Conservation (phyloP, 2,113 vertebrate genomes). For the Pipra filicauda region DNA sequence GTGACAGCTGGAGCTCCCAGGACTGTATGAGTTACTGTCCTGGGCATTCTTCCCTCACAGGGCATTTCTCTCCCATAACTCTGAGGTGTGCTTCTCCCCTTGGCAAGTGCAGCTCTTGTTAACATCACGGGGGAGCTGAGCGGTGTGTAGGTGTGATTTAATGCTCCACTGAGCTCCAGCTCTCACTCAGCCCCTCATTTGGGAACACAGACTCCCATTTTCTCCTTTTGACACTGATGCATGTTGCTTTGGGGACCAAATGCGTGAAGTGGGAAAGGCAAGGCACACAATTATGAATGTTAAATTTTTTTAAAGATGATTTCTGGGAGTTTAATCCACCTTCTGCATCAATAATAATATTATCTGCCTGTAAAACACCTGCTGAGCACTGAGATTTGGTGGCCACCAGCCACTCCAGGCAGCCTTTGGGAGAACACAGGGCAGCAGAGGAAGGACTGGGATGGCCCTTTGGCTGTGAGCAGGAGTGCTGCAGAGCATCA, state of each 20-base stretch:
- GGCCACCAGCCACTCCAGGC: background rate
- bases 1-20: background rate
- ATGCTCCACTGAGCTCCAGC: slow-evolving; percentile 19
- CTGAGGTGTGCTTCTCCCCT: background rate
- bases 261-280: background rate
- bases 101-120: background rate
- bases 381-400: background rate
- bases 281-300: background rate
- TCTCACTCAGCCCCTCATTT: background rate
- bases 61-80: background rate
- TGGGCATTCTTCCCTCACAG: background rate
- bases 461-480: background rate
- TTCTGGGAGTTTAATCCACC: background rate
- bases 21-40: background rate
- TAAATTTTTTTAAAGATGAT: background rate
- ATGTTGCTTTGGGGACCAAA: background rate
- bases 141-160: background rate
- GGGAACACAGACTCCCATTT: background rate
- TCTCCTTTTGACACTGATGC: background rate
- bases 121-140: background rate
- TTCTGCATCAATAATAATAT: background rate
- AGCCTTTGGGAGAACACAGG: background rate
- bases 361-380: background rate
- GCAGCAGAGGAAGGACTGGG: background rate
- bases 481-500: background rate